Percentiles rank a stretch among this genome's conserved stretches.
These are phyloP conservation scores for Drepana arcuata DNA, from an alignment of 1,140 invertebrate genomes.

Conservation along the genomic window DNA sequence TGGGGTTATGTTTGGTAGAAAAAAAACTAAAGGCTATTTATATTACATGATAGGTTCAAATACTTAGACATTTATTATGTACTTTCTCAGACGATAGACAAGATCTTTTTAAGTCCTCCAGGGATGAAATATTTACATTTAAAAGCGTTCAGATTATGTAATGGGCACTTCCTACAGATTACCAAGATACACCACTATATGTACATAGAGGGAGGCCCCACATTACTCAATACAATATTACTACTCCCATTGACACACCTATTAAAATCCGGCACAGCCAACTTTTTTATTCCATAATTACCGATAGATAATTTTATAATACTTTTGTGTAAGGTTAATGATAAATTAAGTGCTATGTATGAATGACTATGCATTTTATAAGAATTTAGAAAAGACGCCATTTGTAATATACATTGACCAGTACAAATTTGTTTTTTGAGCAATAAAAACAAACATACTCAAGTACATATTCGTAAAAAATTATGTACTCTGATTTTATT, in stretches of 20 bases:
- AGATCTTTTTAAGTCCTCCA: conserved; percentile 6
- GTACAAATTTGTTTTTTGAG: no score
- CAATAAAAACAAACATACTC: no score
- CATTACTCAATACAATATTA: conserved; percentile 1
- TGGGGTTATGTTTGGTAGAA: conserved; percentile 35
- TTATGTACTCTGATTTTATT: no score
- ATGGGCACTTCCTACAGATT: no score
- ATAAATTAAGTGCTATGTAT: background rate
- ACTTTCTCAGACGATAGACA: conserved; percentile 18
- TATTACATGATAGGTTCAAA: conserved; percentile 30
- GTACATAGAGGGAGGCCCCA: no score
- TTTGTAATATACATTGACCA: no score
- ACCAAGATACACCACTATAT: no score
- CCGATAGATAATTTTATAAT: conserved; percentile 21
- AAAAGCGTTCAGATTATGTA: no score
- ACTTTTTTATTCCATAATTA: conserved; percentile 34
- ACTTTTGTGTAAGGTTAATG: conserved; percentile 13
- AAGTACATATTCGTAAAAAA: no score
- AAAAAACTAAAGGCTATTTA: conserved; percentile 26
- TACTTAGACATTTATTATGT: conserved; percentile 27
- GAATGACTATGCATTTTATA: no score
- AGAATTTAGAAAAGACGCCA: no score
- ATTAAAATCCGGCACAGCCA: conserved; percentile 34
- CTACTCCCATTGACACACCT: conserved; percentile 11
- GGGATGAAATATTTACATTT: no score